phyloP scores from a whole-genome alignment of 2,888 invertebrate species.

The Dioctria rufipes region DNA sequence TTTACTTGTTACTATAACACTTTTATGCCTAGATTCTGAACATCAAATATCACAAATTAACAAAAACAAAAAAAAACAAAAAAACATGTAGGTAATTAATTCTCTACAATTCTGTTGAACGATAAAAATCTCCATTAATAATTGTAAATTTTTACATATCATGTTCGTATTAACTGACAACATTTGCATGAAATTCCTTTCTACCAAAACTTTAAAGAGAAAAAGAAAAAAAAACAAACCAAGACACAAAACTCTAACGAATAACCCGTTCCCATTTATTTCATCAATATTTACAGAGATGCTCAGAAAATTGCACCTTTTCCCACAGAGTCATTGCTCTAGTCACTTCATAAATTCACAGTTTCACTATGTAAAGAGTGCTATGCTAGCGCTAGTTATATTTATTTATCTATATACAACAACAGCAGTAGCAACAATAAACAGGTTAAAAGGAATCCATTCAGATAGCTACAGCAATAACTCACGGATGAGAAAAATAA shows the following conservation, averaged over 20 bases:
- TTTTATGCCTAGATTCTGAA: no score
- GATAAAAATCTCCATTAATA: no score
- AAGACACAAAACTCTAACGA: neutral
- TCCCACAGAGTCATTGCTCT: conserved; percentile 2
- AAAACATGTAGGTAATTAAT: no score
- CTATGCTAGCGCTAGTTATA: neutral
- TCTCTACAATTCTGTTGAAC: no score
- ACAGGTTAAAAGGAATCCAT: neutral
- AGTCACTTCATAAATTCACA: conserved; percentile 22
- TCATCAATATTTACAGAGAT: neutral
- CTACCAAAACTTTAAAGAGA: no score
- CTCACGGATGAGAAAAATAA: conserved; percentile 9
- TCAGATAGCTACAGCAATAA: conserved; percentile 6
- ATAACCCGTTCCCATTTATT: neutral
- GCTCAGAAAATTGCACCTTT: conserved; percentile 15
- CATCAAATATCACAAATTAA: no score
- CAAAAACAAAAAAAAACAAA: no score
- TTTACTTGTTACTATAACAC: no score
- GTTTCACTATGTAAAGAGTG: neutral
- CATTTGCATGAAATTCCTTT: no score
- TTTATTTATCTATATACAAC: neutral
- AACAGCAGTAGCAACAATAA: conserved; percentile 1
- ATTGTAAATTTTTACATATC: no score
- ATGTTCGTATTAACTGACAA: no score
- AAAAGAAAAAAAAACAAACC: no score